Evolutionary conservation across 2,888 invertebrate genomes (phyloP), one percentile per base, ranked within the genome.

Genomic region (Microplitis manilae): DNA sequence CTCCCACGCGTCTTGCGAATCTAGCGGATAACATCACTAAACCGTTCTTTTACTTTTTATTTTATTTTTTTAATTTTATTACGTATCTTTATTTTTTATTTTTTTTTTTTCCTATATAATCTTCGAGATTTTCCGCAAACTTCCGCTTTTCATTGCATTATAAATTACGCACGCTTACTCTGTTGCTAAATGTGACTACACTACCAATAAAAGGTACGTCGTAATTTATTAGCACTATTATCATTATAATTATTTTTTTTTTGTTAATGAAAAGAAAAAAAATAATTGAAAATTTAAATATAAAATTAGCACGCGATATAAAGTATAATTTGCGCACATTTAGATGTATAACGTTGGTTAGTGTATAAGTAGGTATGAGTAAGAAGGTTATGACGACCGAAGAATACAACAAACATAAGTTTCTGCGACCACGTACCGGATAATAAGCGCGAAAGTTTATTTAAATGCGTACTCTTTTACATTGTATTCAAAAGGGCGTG

Each of bases 1-100:
- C 70, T 70, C 70, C 70, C 70, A 70, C 70, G 70, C 70, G 20
- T 70, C 50, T 50, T 70, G 60, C 70, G 41, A 70, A 70, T 70
- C 70, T 50, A 30, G 59, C 50, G 70, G 60, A 70, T 70, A 70
- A 15, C 17, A 70, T 70, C 70, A 59, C 70, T 50, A 50, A 70
- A 50, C 70, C 70, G 67, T 38, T 67, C 38, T 67, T 67, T 67
- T 62, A 17, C 20, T 62, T 62, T 62, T 62, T 62, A 17, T 62
- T 62, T 62, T 2, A 17, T 62, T 62, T 62, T 62, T 62, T 62
- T 6, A 13, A 50, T 50, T 50, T 50, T 50, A 50, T 50, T 50
- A 50, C 13, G 9, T 8, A 50, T 50, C 17, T 17, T 13, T 50
- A 8, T 50, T 50, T 50, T 9, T 50, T 13, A n/a, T 50, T 5